phyloP scores from a whole-genome alignment of 2,797 vertebrate genomes.

The Pteropus rufus region DNA sequence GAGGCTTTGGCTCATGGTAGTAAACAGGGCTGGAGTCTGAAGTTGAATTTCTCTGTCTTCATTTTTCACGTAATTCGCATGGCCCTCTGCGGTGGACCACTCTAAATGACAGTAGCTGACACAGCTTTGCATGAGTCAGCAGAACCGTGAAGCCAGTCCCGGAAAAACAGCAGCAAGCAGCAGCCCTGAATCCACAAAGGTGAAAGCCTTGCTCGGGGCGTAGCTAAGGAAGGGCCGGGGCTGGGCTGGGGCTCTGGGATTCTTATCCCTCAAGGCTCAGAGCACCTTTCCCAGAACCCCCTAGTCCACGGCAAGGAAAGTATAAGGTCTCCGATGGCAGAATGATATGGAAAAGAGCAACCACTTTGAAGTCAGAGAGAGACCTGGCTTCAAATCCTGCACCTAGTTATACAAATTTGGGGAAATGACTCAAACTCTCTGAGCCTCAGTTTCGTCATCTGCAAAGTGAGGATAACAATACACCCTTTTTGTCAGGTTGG shows the following conservation, averaged over 20 bases:
- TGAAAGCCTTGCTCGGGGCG: background rate
- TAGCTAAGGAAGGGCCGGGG: background rate
- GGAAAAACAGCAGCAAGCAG: background rate
- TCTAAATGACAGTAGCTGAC: background rate
- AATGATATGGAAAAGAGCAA: background rate
- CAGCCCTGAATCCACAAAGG: background rate
- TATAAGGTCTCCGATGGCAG: background rate
- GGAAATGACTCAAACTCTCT: background rate
- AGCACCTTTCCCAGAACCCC: background rate
- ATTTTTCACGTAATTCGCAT: rapidly evolving
- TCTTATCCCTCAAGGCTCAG: background rate
- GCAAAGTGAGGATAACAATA: background rate
- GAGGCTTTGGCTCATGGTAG: background rate
- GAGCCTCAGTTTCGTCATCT: background rate
- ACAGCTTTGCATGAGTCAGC: background rate
- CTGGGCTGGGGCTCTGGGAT: background rate
- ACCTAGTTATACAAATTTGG: background rate
- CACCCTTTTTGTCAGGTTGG: background rate
- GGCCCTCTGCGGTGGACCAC: background rate
- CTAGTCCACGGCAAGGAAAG: background rate
- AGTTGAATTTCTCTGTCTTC: background rate
- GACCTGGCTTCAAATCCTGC: background rate
- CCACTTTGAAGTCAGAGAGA: background rate
- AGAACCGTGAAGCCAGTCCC: background rate
- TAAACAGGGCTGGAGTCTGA: background rate